phyloP scores from a whole-genome alignment of 2,888 invertebrate species.

The Eupithecia pulchellata region DNA sequence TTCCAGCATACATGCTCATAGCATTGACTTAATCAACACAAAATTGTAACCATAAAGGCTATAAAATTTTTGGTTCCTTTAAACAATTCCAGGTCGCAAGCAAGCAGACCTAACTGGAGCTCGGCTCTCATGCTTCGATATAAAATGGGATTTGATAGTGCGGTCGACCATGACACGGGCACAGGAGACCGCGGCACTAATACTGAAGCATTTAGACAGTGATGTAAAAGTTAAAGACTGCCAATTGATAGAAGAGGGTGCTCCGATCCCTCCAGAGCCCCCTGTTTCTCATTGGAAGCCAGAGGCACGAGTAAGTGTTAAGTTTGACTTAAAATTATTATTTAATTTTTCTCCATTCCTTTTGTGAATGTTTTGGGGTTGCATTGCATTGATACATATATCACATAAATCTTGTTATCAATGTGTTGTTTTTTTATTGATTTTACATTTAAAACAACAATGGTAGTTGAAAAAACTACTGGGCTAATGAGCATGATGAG shows the following conservation, averaged over 20 bases:
- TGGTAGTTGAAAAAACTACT: not conserved
- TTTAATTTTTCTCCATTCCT: not conserved
- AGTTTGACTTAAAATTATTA: not conserved
- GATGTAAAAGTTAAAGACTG: slow-evolving; percentile 87
- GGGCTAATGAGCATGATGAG: too few relatives aligned
- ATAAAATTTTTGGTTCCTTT: too few relatives aligned
- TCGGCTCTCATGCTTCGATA: slow-evolving; percentile 90
- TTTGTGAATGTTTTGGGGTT: too few relatives aligned
- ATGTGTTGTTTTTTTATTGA: not conserved
- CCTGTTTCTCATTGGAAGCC: slow-evolving; percentile 95
- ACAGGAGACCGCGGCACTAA: slow-evolving; percentile 94
- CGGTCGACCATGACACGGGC: slow-evolving; percentile 97
- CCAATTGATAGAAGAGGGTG: slow-evolving; percentile 94
- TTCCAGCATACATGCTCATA: not conserved
- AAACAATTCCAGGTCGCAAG: slow-evolving; percentile 86
- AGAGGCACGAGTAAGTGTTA: slow-evolving; percentile 82
- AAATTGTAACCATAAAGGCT: not conserved
- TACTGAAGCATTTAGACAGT: slow-evolving; percentile 88
- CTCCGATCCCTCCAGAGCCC: slow-evolving; percentile 97
- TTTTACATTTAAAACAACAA: not conserved
- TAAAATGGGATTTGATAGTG: slow-evolving; percentile 92
- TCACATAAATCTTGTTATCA: not conserved
- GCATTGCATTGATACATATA: not conserved
- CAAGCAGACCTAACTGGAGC: slow-evolving; percentile 95
- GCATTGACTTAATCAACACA: not conserved